A percentile compares a stretch with the other conserved stretches of the same genome.
These are phyloP conservation scores for Phaedon cochleariae DNA, from an alignment of 2,888 invertebrate genomes.

Conservation along the genomic window DNA sequence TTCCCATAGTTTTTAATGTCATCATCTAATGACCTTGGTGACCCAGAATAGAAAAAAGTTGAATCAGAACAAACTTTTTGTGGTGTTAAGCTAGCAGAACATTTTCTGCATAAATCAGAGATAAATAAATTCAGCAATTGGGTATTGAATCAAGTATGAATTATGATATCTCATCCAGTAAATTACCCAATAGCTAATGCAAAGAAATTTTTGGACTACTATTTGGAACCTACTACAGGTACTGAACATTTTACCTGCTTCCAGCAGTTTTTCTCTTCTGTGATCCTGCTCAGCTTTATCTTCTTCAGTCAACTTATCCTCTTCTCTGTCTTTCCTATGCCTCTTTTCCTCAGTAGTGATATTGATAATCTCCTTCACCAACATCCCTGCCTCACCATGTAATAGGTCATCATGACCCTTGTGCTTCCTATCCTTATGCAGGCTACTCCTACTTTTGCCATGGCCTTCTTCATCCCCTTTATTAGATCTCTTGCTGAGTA, in stretches of 20 bases:
- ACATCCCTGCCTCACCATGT: conserved; percentile 60
- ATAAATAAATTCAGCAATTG: no score
- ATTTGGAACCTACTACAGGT: no score
- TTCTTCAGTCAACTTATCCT: conserved; percentile 56
- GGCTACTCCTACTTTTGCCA: conserved; percentile 44
- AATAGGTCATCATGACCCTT: conserved; percentile 51
- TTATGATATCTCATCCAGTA: no score
- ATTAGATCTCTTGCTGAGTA: conserved; percentile 74
- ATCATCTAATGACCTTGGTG: no score
- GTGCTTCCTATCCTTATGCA: conserved; percentile 48
- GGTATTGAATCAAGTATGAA: no score
- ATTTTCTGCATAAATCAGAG: no score
- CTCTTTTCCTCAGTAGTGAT: conserved; percentile 56
- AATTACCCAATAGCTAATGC: no score
- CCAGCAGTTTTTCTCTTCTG: conserved; percentile 73
- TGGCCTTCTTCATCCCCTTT: conserved; percentile 65
- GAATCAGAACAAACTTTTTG: no score
- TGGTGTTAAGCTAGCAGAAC: no score
- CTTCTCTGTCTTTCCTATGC: conserved; percentile 63
- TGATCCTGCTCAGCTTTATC: conserved; percentile 63
- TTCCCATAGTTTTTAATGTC: no score
- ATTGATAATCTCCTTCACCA: conserved; percentile 61
- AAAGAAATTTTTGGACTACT: no score
- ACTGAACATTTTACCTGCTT: conserved; percentile 71
- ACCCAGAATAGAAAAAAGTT: no score